phyloP scores from a whole-genome alignment of 2,888 invertebrate species.

The Pachydiplax longipennis region DNA sequence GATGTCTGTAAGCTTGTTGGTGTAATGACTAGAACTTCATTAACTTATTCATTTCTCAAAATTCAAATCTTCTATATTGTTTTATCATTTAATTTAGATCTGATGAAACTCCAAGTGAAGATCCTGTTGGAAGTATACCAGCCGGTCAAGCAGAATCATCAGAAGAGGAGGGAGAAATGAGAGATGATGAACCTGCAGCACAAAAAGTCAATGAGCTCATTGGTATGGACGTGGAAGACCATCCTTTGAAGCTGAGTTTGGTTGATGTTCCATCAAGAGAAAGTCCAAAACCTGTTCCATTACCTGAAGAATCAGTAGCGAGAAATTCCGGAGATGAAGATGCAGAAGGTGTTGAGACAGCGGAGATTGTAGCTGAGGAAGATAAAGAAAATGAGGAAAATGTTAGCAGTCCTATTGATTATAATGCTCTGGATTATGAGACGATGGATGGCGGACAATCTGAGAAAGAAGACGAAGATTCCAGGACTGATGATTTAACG shows the following conservation, averaged over 20 bases:
- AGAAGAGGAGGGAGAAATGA: conserved; percentile 63
- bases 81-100: not conserved
- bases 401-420: conserved; percentile 64
- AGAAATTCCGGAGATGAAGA: not conserved
- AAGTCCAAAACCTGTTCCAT: conserved; percentile 27
- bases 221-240: not conserved
- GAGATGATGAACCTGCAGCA: conserved; percentile 56
- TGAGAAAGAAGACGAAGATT: conserved; percentile 14
- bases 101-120: not conserved
- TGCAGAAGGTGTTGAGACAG: conserved; percentile 29
- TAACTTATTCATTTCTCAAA: too few relatives aligned
- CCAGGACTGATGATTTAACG: not conserved
- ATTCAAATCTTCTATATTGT: too few relatives aligned
- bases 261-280: not conserved
- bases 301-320: not conserved
- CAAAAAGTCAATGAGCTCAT: conserved; percentile 19
- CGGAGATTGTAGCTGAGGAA: conserved; percentile 51
- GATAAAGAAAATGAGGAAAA: conserved; percentile 50
- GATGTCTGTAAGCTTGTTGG: too few relatives aligned
- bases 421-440: conserved; percentile 78
- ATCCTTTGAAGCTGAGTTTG: not conserved
- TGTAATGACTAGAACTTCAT: too few relatives aligned
- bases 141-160: conserved; percentile 5
- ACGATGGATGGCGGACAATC: conserved; percentile 52
- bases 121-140: not conserved